Evolutionary conservation across 2,113 vertebrate species (phyloP).

Genomic region (Phyllostomus hastatus): DNA sequence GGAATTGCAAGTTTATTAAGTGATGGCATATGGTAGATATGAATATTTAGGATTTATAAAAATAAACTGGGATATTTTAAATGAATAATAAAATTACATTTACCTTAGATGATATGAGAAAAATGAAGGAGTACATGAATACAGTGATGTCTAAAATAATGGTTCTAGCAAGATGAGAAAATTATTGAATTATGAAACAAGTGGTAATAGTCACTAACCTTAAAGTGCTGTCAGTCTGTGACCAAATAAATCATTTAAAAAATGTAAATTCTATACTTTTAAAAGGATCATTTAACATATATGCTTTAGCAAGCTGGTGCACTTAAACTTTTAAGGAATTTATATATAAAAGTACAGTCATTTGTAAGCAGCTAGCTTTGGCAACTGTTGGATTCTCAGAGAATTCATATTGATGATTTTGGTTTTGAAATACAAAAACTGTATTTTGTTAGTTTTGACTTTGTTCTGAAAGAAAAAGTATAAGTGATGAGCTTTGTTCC

Average conservation of each 20-base stretch:
- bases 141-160: neutral
- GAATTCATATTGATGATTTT: neutral
- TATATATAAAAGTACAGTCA: neutral
- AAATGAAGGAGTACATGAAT: neutral
- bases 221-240: neutral
- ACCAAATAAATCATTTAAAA: constrained; percentile 2
- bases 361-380: neutral
- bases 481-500: neutral
- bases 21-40: neutral
- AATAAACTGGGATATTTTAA: neutral
- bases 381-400: neutral
- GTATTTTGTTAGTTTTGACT: neutral
- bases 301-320: neutral
- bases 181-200: constrained; percentile 15
- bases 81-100: neutral
- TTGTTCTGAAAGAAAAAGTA: neutral
- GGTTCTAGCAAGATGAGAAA: constrained; percentile 26
- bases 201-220: neutral
- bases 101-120: neutral
- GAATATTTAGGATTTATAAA: neutral
- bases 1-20: neutral
- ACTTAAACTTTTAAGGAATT: constrained; percentile 25
- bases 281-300: neutral
- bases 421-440: neutral
- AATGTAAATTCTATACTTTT: neutral